Percentiles rank a stretch among this genome's conserved stretches.
phyloP scores from a whole-genome alignment of 1,140 invertebrate genomes.

The Aphidius gifuensis region DNA sequence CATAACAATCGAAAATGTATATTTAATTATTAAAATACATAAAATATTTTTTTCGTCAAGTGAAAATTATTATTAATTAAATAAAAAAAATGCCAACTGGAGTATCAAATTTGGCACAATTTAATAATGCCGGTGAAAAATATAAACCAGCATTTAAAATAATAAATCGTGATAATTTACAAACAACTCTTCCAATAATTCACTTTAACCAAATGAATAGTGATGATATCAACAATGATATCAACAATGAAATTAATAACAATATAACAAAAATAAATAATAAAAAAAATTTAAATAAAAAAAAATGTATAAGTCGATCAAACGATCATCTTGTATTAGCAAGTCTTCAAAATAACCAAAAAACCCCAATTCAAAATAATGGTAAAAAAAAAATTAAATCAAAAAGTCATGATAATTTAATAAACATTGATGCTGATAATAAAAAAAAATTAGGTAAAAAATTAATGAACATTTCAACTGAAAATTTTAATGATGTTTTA shows the following conservation, averaged over 20 bases:
- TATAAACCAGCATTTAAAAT: constrained; percentile 44
- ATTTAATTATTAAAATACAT: no score
- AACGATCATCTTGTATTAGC: constrained; percentile 45
- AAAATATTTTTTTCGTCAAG: no score
- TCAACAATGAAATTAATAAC: constrained; percentile 24
- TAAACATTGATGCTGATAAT: constrained; percentile 24
- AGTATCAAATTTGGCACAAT: constrained; percentile 23
- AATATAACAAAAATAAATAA: constrained; percentile 34
- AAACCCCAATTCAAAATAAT: constrained; percentile 33
- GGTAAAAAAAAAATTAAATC: constrained; percentile 38
- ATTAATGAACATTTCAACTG: constrained; percentile 40
- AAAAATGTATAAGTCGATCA: constrained; percentile 42
- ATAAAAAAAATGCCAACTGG: constrained; percentile 26
- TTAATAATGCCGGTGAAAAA: constrained; percentile 29
- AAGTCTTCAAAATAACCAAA: constrained; percentile 40
- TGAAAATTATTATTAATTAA: constrained; percentile 40
- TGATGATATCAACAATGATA: constrained; percentile 25
- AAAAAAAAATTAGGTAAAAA: constrained; percentile 20
- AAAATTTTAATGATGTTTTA: constrained; percentile 62
- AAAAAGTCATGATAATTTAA: constrained; percentile 50
- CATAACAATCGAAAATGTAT: no score
- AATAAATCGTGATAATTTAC: constrained; percentile 43
- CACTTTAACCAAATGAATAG: constrained; percentile 29
- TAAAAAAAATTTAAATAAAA: constrained; percentile 25
- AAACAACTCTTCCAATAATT: constrained; percentile 42